Evolutionary conservation across 2,888 invertebrate species (phyloP).

Genomic region (Thecocarcelia acutangulata): DNA sequence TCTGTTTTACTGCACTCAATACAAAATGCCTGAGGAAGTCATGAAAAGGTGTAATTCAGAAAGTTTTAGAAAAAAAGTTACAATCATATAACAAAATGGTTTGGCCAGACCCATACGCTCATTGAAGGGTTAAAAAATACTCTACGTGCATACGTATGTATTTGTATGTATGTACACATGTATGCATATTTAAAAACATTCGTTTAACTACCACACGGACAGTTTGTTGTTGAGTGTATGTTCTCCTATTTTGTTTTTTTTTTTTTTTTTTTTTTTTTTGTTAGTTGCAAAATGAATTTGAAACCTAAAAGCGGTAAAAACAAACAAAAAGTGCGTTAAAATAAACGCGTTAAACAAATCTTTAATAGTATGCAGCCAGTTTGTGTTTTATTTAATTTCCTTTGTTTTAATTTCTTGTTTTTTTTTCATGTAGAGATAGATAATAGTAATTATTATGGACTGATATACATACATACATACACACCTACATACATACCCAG

Average conservation of each 20-base stretch:
- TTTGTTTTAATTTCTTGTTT: constrained; percentile 8
- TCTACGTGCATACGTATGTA: too few species aligned
- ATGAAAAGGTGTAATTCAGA: too few species aligned
- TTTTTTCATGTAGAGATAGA: constrained; percentile 53
- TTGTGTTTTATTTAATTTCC: constrained; percentile 10
- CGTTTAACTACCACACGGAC: background rate
- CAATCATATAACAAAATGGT: too few species aligned
- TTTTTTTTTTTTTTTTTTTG: background rate
- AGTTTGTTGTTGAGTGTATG: background rate
- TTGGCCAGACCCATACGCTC: too few species aligned
- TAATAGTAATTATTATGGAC: constrained; percentile 6
- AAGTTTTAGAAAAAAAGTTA: too few species aligned
- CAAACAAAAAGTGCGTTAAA: constrained; percentile 55
- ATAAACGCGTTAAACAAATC: constrained; percentile 24
- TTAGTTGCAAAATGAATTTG: constrained; percentile 11
- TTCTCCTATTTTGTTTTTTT: background rate
- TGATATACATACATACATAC: too few species aligned
- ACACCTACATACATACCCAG: too few species aligned
- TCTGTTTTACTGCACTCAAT: too few species aligned
- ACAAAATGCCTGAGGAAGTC: too few species aligned
- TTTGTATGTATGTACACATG: too few species aligned
- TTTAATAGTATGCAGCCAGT: constrained; percentile 38
- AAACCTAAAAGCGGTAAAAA: constrained; percentile 15
- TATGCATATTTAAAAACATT: too few species aligned
- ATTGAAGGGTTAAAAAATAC: too few species aligned